Base-by-base conservation (phyloP, 1,140 invertebrate genomes). In the Phenacoccus solenopsis region DNA sequence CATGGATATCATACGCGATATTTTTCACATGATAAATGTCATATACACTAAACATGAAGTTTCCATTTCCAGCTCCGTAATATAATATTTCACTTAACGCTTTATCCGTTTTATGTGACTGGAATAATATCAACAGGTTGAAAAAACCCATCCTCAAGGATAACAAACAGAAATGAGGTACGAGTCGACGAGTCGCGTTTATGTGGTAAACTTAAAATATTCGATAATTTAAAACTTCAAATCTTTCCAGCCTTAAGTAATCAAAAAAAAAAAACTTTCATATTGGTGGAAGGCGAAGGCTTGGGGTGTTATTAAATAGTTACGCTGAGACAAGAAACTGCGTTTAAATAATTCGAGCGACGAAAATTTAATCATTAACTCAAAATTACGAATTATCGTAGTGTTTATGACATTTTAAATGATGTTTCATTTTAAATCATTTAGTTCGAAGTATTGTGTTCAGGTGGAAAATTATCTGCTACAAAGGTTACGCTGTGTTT, bases 21-120 rank as follows among this genome's bases (percentile, higher is more conserved):
- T 49, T 49, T 49, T 49, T 49, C 38, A 49, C 38, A 49, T 49
- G 38, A 49, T 49, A 64, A 64, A 64, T 64, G 25, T 64, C 59
- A 27, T 64, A 64, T 64, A 64, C 59, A 64, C 59, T 64, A 64
- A 64, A 64, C 59, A 64, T 64, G 59, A 64, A 64, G 59, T 64
- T 64, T 64, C 59, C 59, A 64, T 64, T 64, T 64, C 59, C 25
- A 24, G 25, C 22, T 64, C 12, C 59, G 59, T 64, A 20, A 20
- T 64, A 64, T 25, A 64, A 64, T 64, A 64, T 25, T 64, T 64
- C 59, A 64, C 59, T 64, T 64, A 64, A 64, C 21, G 59, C 59
- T 27, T 64, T 64, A 64, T 64, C 59, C 59, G 25, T 16, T 64
- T 64, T 64, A 64, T 64, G 59, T 64, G 59, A 64, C 59, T 27